phyloP scores from a whole-genome alignment of 2,888 invertebrate species.

The Andricus quercusramuli region DNA sequence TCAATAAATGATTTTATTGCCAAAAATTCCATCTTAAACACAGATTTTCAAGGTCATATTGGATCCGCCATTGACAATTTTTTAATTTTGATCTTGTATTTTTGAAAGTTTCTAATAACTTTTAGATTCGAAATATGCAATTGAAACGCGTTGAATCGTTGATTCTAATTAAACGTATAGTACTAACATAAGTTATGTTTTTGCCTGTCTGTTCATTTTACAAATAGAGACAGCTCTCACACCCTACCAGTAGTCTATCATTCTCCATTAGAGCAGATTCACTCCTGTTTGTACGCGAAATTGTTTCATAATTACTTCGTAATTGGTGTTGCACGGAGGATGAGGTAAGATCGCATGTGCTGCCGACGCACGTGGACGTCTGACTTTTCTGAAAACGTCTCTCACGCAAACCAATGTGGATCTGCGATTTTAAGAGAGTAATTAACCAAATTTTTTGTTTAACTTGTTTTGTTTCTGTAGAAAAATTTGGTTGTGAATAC shows the following conservation, averaged over 20 bases:
- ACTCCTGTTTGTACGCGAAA: conserved; percentile 66
- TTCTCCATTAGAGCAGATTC: conserved; percentile 62
- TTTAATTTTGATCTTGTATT: too few relatives aligned
- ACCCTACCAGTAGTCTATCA: conserved; percentile 53
- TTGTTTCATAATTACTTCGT: conserved; percentile 72
- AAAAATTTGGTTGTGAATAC: too few relatives aligned
- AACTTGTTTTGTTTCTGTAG: too few relatives aligned
- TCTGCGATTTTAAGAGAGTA: neutral
- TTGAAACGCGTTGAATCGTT: neutral
- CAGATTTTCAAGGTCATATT: too few relatives aligned
- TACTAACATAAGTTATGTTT: neutral
- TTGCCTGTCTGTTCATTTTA: conserved; percentile 31
- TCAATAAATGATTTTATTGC: too few relatives aligned
- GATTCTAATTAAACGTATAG: too few relatives aligned
- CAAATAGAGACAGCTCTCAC: conserved; percentile 18
- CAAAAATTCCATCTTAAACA: too few relatives aligned
- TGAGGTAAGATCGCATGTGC: conserved; percentile 71
- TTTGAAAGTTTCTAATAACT: too few relatives aligned
- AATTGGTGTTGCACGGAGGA: conserved; percentile 65
- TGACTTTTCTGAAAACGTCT: conserved; percentile 1
- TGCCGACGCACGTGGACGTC: conserved; percentile 52
- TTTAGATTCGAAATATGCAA: too few relatives aligned
- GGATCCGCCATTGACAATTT: too few relatives aligned
- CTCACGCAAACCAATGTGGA: conserved; percentile 15
- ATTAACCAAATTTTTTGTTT: too few relatives aligned